These are phyloP conservation scores for Cinclus mexicanus DNA, from an alignment of 2,113 vertebrate species.

Conservation along the genomic window DNA sequence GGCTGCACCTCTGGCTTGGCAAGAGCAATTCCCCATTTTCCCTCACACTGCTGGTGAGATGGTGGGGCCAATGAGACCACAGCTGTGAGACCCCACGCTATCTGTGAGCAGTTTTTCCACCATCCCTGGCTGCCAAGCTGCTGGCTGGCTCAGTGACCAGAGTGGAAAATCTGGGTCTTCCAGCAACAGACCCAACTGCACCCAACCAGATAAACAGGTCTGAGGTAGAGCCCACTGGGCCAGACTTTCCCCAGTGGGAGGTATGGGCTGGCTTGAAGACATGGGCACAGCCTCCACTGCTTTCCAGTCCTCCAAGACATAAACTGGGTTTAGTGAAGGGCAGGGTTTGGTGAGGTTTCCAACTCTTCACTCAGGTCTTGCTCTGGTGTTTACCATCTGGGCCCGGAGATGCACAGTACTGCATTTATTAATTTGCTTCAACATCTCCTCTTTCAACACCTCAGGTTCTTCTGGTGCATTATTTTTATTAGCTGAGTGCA, in stretches of 20 bases:
- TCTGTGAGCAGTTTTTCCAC: background rate
- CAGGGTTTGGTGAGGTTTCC: background rate
- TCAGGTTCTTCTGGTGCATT: background rate
- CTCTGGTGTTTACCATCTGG: background rate
- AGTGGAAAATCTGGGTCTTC: background rate
- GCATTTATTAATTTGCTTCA: background rate
- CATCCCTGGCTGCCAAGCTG: accelerated
- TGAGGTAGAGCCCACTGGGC: background rate
- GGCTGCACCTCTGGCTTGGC: background rate
- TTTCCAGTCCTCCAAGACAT: background rate
- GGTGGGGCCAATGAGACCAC: background rate
- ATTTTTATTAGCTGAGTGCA: background rate
- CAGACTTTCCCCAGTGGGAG: accelerated
- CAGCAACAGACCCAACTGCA: background rate
- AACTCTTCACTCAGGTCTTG: background rate
- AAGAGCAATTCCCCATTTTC: background rate
- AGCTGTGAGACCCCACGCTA: background rate
- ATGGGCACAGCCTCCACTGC: background rate
- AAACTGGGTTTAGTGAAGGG: background rate
- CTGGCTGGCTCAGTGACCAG: background rate
- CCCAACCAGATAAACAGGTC: background rate
- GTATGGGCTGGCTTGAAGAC: background rate
- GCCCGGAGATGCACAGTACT: background rate
- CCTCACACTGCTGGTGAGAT: background rate
- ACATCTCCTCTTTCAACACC: background rate